These are phyloP conservation scores for Protosalanx chinensis DNA, from an alignment of 2,797 vertebrate species.

Conservation along the genomic window DNA sequence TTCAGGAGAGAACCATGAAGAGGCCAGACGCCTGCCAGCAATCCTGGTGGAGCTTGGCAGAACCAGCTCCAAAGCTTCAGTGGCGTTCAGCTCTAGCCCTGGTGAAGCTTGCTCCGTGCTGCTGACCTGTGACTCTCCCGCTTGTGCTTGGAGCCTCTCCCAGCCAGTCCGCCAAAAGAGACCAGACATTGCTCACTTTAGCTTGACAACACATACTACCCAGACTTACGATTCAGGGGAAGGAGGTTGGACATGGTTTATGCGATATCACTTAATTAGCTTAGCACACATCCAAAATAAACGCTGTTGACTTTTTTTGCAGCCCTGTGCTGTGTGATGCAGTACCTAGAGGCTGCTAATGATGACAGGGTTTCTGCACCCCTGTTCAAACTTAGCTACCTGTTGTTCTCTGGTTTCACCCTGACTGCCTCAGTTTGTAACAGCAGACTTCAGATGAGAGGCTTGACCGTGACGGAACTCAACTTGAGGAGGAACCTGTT, in stretches of 20 bases:
- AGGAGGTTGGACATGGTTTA: not conserved
- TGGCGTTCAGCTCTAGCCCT: no score
- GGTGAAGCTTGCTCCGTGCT: not conserved
- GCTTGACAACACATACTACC: not conserved
- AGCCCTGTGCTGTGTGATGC: not conserved
- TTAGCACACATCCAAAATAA: conserved; percentile 3
- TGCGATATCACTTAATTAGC: conserved; percentile 4
- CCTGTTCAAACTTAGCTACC: conserved; percentile 17
- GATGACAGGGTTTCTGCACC: conserved; percentile 4
- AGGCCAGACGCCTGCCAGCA: conserved; percentile 53
- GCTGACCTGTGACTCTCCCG: conserved; percentile 31
- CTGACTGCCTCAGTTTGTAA: conserved; percentile 20
- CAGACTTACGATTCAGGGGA: not conserved
- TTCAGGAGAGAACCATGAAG: conserved; percentile 47
- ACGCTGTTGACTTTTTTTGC: not conserved
- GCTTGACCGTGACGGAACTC: conserved; percentile 16
- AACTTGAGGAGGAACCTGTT: conserved; percentile 10
- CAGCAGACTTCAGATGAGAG: conserved; percentile 7
- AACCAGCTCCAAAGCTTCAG: not conserved
- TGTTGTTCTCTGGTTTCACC: conserved; percentile 14
- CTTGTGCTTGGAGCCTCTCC: not conserved
- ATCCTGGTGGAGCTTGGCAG: not conserved
- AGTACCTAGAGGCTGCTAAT: not conserved
- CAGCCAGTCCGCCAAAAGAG: not conserved
- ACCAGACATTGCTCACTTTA: not conserved